These are phyloP conservation scores for Malthinus flaveolus DNA, from an alignment of 2,888 invertebrate genomes.

Conservation along the genomic window DNA sequence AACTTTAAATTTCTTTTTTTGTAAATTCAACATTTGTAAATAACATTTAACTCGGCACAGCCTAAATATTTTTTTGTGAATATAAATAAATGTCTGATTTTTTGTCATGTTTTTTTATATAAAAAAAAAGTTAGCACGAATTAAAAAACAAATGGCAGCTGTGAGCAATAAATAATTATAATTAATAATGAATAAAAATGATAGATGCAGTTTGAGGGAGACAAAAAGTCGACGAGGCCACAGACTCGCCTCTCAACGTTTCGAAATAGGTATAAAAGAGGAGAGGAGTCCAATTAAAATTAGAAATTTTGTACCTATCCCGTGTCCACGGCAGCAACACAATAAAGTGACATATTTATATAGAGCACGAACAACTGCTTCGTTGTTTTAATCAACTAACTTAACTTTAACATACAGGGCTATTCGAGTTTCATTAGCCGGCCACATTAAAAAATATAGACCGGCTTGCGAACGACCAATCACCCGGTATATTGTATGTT, in stretches of 20 bases:
- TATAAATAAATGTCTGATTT: slow-evolving; percentile 1
- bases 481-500: no score
- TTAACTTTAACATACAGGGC: no score
- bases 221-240: neutral
- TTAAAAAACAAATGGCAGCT: slow-evolving; percentile 34
- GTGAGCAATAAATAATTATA: slow-evolving; percentile 31
- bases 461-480: no score
- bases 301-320: slow-evolving; percentile 15
- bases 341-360: neutral
- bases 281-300: slow-evolving; percentile 13
- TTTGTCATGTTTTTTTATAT: neutral
- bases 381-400: no score
- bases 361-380: neutral
- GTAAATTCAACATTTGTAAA: slow-evolving; percentile 38
- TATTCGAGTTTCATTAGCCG: no score
- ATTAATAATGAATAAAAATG: neutral
- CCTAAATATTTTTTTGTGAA: slow-evolving; percentile 37
- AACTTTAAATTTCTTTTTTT: slow-evolving; percentile 24
- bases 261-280: neutral
- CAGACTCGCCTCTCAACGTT: neutral
- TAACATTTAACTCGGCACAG: slow-evolving; percentile 42
- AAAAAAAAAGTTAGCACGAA: slow-evolving; percentile 3
- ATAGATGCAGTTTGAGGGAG: neutral
- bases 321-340: neutral
- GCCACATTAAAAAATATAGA: no score